Conservation (phyloP, 2,113 vertebrate genomes). For the Meriones unguiculatus region DNA sequence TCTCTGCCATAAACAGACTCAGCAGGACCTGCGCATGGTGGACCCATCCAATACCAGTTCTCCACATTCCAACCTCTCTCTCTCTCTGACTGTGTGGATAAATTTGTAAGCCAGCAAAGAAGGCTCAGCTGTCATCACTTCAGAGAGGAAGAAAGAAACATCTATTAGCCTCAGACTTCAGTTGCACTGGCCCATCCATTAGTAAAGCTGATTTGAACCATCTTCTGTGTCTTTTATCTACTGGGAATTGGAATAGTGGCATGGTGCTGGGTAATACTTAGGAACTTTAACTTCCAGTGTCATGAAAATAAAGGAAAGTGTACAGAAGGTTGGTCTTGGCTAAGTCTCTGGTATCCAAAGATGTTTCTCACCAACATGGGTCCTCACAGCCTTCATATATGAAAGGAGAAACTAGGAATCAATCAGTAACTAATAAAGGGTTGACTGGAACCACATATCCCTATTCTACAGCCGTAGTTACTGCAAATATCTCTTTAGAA, state of each 20-base stretch:
- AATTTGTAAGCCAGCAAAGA: conserved; percentile 49
- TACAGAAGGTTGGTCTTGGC: neutral
- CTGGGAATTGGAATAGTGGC: neutral
- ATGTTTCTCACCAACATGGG: neutral
- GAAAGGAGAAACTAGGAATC: neutral
- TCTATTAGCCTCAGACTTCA: conserved; percentile 37
- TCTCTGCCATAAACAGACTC: conserved; percentile 75
- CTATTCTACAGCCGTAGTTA: neutral
- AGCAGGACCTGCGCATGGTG: conserved; percentile 61
- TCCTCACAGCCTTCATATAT: neutral
- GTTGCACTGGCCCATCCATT: conserved; percentile 43
- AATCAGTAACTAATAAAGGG: neutral
- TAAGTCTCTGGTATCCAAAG: neutral
- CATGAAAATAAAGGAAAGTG: neutral
- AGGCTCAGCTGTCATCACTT: conserved; percentile 62
- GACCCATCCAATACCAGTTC: conserved; percentile 63
- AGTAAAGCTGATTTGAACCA: conserved; percentile 76
- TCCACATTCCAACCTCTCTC: conserved; percentile 61
- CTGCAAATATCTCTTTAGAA: conserved; percentile 34
- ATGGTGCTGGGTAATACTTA: neutral
- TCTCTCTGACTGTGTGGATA: conserved; percentile 72
- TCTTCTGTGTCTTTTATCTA: conserved; percentile 41
- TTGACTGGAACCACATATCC: neutral
- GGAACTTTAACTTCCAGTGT: neutral
- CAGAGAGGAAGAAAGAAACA: conserved; percentile 64